Percentiles rank a stretch among this genome's conserved stretches.
Conservation (phyloP, 1,140 invertebrate genomes). For the Wasmannia auropunctata region DNA sequence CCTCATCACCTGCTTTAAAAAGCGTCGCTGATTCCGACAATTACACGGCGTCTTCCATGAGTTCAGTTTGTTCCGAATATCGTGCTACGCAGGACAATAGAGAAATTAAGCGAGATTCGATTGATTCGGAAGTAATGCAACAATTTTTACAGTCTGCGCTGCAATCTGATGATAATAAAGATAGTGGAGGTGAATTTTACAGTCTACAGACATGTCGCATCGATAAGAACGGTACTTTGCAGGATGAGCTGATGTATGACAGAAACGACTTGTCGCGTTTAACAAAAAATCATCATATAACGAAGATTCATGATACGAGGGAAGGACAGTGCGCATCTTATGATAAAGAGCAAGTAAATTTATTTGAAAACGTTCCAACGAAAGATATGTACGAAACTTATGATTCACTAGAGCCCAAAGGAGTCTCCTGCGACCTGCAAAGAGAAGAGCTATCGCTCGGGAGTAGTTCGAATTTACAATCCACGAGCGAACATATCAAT, state of each 20-base stretch:
- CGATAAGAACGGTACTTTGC: constrained; percentile 2
- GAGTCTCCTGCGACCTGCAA: constrained; percentile 54
- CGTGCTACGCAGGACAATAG: background rate
- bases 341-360: constrained; percentile 30
- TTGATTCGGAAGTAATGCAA: constrained; percentile 40
- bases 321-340: background rate
- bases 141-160: constrained; percentile 49
- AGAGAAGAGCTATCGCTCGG: background rate
- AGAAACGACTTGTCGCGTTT: background rate
- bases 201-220: constrained; percentile 67
- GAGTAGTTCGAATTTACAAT: background rate
- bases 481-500: constrained; percentile 50
- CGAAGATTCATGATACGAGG: background rate
- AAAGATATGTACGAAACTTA: constrained; percentile 78
- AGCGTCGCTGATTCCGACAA: constrained; percentile 46
- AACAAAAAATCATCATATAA: background rate
- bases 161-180: constrained; percentile 49
- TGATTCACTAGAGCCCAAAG: constrained; percentile 77
- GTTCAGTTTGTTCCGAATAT: background rate
- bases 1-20: constrained; percentile 32
- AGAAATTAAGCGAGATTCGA: constrained; percentile 20
- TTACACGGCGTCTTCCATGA: background rate
- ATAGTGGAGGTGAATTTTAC: constrained; percentile 70
- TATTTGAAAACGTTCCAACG: constrained; percentile 75
- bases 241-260: constrained; percentile 9